A percentile compares a stretch with the other conserved stretches of the same genome.
These are phyloP conservation scores for Chymomyza costata DNA, from an alignment of 1,140 invertebrate genomes.

Conservation along the genomic window DNA sequence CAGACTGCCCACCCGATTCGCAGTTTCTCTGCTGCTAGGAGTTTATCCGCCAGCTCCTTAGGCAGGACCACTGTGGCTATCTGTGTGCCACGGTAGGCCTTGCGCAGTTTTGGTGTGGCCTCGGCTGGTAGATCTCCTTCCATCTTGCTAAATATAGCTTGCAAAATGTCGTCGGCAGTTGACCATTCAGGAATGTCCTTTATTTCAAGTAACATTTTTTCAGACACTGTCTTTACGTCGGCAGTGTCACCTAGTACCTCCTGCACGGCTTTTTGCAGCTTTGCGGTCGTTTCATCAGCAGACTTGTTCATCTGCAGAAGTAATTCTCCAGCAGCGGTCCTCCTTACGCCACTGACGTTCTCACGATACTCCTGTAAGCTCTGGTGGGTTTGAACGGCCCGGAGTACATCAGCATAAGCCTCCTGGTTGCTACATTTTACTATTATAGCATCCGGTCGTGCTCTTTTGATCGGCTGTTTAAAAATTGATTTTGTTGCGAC, in stretches of 20 bases:
- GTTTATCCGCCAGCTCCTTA: not conserved
- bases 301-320: not conserved
- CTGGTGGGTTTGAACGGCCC: not conserved
- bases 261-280: not conserved
- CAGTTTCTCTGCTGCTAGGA: not conserved
- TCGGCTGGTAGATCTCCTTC: too few relatives aligned
- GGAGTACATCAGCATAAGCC: not conserved
- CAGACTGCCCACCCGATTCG: constrained; percentile 1
- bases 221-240: not conserved
- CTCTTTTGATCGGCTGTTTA: too few relatives aligned
- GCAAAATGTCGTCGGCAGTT: not conserved
- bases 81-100: too few relatives aligned
- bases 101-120: too few relatives aligned
- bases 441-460: too few relatives aligned
- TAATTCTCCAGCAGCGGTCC: not conserved
- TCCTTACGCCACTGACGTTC: not conserved
- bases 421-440: not conserved
- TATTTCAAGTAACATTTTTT: too few relatives aligned
- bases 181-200: not conserved
- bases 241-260: not conserved
- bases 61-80: not conserved
- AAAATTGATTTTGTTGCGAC: too few relatives aligned
- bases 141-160: not conserved
- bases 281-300: not conserved
- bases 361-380: not conserved